Conservation (phyloP, 1,140 invertebrate genomes). For the Cepaea nemoralis region DNA sequence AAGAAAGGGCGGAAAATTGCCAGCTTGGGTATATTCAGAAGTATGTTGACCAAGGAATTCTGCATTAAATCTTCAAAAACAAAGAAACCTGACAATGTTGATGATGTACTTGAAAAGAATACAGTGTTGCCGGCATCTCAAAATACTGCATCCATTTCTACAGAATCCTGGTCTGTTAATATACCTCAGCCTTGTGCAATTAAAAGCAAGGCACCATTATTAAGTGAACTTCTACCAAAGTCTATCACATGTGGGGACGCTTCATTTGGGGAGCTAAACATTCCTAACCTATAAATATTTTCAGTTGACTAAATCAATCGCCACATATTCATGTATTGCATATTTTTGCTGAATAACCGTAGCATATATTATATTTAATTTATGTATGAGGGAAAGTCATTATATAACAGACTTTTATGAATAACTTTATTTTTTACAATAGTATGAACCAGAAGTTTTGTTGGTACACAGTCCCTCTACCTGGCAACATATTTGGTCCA, state of each 20-base stretch:
- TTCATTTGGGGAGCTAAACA: not conserved
- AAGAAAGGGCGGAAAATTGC: constrained; percentile 28
- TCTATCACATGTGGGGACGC: not conserved
- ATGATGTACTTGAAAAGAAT: not conserved
- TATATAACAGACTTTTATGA: no score
- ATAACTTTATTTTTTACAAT: no score
- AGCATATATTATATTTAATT: no score
- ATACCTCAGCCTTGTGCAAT: not conserved
- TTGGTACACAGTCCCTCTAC: no score
- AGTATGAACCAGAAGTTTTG: no score
- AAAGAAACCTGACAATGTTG: not conserved
- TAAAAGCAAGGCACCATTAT: not conserved
- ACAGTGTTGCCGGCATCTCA: not conserved
- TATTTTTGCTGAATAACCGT: no score
- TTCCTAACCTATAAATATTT: not conserved
- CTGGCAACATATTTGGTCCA: no score
- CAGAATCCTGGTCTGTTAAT: not conserved
- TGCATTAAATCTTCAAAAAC: constrained; percentile 11
- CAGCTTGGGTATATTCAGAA: constrained; percentile 27
- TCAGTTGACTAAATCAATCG: no score
- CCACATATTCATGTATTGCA: no score
- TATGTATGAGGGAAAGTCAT: no score
- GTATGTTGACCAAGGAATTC: constrained; percentile 24
- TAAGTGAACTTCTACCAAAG: not conserved
- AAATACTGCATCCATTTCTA: not conserved